A percentile compares a stretch with the other conserved stretches of the same genome.
Evolutionary conservation across 2,797 vertebrate species (phyloP).

Genomic region (Clarias fuscus): DNA sequence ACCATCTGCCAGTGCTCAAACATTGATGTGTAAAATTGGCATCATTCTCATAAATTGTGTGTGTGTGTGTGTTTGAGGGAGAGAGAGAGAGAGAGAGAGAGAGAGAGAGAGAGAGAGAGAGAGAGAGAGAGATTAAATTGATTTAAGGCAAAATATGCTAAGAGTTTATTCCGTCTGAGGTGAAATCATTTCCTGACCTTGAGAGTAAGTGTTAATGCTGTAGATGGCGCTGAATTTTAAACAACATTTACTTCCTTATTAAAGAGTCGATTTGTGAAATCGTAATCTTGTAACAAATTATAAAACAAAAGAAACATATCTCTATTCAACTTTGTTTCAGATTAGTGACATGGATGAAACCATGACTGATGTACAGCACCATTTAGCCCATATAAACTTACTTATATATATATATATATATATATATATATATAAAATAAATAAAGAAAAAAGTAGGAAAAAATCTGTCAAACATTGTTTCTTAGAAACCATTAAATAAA

Average conservation of each 20-base stretch:
- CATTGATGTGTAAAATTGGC: background rate
- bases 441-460: too few species aligned
- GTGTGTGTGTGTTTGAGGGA: background rate
- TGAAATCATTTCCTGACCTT: background rate
- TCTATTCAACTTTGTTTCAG: background rate
- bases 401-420: background rate
- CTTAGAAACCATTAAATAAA: background rate
- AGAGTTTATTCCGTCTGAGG: background rate
- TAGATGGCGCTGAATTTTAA: background rate
- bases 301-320: background rate
- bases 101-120: background rate
- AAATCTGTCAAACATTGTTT: background rate
- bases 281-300: background rate
- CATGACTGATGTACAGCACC: background rate
- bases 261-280: background rate
- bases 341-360: background rate
- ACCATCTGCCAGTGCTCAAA: background rate
- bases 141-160: background rate
- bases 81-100: background rate
- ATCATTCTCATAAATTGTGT: background rate
- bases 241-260: background rate
- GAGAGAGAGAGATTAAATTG: background rate
- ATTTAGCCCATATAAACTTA: background rate
- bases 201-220: background rate
- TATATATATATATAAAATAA: background rate